Evolutionary conservation across 2,888 invertebrate species (phyloP).

Genomic region (Calliscelio sp.): DNA sequence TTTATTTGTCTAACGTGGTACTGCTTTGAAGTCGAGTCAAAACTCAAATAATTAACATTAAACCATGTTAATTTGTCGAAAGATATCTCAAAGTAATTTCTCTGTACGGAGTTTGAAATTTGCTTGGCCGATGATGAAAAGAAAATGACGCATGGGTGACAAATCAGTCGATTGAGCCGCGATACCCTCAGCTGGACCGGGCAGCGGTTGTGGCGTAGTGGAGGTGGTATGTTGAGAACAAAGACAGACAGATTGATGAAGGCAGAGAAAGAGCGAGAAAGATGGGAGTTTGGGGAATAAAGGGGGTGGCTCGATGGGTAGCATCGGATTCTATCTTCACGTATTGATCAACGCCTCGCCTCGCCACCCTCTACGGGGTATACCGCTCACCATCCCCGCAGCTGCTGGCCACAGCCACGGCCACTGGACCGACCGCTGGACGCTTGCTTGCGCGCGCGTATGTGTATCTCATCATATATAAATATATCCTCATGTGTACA

Average conservation of each 20-base stretch:
- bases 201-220: conserved; percentile 78
- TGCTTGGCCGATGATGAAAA: conserved; percentile 74
- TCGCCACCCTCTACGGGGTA: conserved; percentile 82
- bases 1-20: too few relatives aligned
- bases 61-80: conserved; percentile 9
- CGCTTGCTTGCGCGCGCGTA: conserved; percentile 79
- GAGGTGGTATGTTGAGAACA: conserved; percentile 74
- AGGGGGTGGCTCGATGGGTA: conserved; percentile 82
- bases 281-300: conserved; percentile 71
- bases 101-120: conserved; percentile 45
- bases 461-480: conserved; percentile 79
- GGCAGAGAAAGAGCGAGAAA: conserved; percentile 55
- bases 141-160: conserved; percentile 84
- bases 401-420: conserved; percentile 84
- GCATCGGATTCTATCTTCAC: conserved; percentile 86
- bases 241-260: conserved; percentile 60
- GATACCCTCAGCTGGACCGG: conserved; percentile 81
- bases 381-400: conserved; percentile 84
- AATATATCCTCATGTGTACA: conserved; percentile 77
- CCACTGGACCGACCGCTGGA: conserved; percentile 85
- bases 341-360: conserved; percentile 86
- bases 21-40: too few relatives aligned
- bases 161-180: conserved; percentile 84
- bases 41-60: conserved; percentile 14
- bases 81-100: conserved; percentile 29